Evolutionary conservation across 1,140 invertebrate species (phyloP).

Genomic region (Popillia japonica): DNA sequence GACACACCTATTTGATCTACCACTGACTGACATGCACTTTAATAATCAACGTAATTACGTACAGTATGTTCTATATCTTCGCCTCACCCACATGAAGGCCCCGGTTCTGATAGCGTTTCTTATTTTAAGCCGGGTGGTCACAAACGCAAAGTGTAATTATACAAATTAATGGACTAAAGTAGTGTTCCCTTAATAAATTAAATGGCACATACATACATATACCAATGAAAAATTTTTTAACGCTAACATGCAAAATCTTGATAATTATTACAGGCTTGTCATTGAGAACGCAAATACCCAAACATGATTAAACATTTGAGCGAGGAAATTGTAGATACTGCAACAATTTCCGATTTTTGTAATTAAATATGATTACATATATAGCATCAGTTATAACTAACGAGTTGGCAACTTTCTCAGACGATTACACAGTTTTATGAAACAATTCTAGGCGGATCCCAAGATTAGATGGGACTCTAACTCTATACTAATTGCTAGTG

Average conservation of each 20-base stretch:
- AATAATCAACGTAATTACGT: conserved; percentile 3
- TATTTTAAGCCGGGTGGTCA: neutral
- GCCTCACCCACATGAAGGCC: neutral
- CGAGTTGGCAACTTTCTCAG: too few relatives aligned
- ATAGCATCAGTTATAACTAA: too few relatives aligned
- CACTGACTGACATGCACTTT: conserved; percentile 17
- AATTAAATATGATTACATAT: too few relatives aligned
- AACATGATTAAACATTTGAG: too few relatives aligned
- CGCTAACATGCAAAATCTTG: neutral
- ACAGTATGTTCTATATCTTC: neutral
- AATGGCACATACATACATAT: neutral
- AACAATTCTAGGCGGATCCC: too few relatives aligned
- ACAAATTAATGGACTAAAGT: neutral
- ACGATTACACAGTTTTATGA: too few relatives aligned
- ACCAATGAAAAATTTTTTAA: neutral
- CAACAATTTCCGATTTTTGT: too few relatives aligned
- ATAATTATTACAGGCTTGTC: too few relatives aligned
- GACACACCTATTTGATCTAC: conserved; percentile 32
- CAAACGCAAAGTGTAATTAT: neutral
- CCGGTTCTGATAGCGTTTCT: neutral
- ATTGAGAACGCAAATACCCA: too few relatives aligned
- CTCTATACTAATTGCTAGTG: too few relatives aligned
- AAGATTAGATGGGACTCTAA: too few relatives aligned
- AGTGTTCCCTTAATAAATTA: neutral
- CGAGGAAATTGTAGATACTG: too few relatives aligned